Percentiles rank a stretch among this genome's conserved stretches.
Evolutionary conservation across 2,113 vertebrate genomes (phyloP).

Genomic region (Ardeotis arabs): DNA sequence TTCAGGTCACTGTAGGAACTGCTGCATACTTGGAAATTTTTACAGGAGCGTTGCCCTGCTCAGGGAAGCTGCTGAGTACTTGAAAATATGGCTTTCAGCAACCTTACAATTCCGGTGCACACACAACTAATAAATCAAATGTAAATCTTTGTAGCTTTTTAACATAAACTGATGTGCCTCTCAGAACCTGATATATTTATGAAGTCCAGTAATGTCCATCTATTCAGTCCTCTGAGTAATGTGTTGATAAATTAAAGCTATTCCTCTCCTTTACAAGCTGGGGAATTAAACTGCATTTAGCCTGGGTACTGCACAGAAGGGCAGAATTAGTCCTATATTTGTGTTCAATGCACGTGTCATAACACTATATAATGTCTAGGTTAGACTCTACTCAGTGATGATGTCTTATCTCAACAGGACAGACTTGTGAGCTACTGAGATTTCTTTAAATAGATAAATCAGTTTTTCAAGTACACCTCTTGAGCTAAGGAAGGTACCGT

Average conservation of each 20-base stretch:
- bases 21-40: background rate
- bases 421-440: background rate
- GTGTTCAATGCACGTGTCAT: background rate
- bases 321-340: background rate
- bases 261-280: background rate
- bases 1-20: background rate
- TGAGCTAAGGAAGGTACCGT: background rate
- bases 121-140: background rate
- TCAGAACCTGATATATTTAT: background rate
- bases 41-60: background rate
- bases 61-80: background rate
- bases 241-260: background rate
- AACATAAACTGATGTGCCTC: background rate
- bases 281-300: background rate
- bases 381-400: background rate
- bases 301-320: background rate
- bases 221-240: background rate
- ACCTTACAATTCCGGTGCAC: background rate
- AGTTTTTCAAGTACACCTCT: slow-evolving; percentile 34
- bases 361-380: background rate
- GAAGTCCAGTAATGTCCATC: background rate
- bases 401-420: slow-evolving; percentile 15
- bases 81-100: background rate
- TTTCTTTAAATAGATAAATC: slow-evolving; percentile 23
- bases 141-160: background rate